Conservation (phyloP, 2,888 invertebrate species). For the Argyresthia goedartella region DNA sequence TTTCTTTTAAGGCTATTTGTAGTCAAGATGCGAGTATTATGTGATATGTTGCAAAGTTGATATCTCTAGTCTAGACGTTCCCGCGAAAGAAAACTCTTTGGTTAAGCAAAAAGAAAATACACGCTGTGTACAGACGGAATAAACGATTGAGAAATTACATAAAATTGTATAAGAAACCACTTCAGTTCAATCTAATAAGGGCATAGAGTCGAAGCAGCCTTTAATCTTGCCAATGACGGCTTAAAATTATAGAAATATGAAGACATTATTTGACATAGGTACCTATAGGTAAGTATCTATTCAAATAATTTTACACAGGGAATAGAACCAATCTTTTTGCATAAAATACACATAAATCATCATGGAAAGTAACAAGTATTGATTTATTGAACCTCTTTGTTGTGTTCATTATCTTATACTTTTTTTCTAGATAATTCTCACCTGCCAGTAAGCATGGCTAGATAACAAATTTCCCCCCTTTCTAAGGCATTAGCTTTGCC, state of each 20-base stretch:
- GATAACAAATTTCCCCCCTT: not conserved
- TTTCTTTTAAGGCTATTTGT: no score
- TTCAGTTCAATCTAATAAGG: not conserved
- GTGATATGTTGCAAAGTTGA: no score
- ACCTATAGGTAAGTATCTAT: no score
- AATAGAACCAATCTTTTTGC: no score
- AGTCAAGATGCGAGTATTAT: no score
- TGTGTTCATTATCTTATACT: constrained; percentile 12
- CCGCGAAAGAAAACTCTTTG: no score
- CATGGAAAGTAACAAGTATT: not conserved
- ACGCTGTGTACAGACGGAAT: not conserved
- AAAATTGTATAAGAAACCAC: constrained; percentile 8
- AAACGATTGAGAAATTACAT: not conserved
- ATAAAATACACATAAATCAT: no score
- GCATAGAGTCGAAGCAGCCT: not conserved
- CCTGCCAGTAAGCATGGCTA: constrained; percentile 23
- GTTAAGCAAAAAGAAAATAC: no score
- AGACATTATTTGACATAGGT: no score
- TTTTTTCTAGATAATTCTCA: constrained; percentile 58
- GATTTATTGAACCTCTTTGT: not conserved
- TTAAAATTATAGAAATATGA: no score
- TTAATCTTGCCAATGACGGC: not conserved
- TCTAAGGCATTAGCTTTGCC: constrained; percentile 4
- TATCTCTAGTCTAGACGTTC: no score
- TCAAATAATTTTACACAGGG: no score